Evolutionary conservation across 2,113 vertebrate species (phyloP).

Genomic region (Gallinago paraguaiae): DNA sequence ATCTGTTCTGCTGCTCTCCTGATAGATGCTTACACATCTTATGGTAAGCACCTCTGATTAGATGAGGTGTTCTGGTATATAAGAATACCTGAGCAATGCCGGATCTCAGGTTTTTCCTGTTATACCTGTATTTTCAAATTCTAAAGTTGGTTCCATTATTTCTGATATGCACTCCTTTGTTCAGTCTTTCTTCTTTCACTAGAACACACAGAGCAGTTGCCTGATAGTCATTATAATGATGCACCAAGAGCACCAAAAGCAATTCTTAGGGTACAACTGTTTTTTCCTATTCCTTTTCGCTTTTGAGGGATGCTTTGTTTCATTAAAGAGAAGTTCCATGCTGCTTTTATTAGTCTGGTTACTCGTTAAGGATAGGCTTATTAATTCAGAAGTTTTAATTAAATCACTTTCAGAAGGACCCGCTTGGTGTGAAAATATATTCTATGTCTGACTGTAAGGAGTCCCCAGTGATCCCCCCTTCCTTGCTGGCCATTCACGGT

Average conservation of each 20-base stretch:
- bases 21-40: background rate
- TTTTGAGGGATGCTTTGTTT: background rate
- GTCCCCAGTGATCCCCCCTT: background rate
- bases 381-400: constrained; percentile 37
- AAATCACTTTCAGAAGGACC: constrained; percentile 2
- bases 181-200: background rate
- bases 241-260: background rate
- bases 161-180: background rate
- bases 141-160: background rate
- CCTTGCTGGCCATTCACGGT: rapidly evolving
- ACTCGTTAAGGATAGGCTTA: constrained; percentile 12
- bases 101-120: background rate
- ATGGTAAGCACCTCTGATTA: background rate
- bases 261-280: background rate
- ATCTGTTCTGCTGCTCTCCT: background rate
- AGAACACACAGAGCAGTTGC: background rate
- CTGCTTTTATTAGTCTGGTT: constrained; percentile 20
- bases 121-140: background rate
- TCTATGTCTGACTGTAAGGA: background rate
- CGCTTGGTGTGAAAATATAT: background rate
- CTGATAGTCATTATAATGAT: background rate
- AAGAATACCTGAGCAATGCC: background rate
- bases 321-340: background rate
- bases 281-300: rapidly evolving
- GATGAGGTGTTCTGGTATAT: background rate